Percentiles rank a stretch among this genome's conserved stretches.
Conservation (phyloP, 2,113 vertebrate species). For the Parus major region DNA sequence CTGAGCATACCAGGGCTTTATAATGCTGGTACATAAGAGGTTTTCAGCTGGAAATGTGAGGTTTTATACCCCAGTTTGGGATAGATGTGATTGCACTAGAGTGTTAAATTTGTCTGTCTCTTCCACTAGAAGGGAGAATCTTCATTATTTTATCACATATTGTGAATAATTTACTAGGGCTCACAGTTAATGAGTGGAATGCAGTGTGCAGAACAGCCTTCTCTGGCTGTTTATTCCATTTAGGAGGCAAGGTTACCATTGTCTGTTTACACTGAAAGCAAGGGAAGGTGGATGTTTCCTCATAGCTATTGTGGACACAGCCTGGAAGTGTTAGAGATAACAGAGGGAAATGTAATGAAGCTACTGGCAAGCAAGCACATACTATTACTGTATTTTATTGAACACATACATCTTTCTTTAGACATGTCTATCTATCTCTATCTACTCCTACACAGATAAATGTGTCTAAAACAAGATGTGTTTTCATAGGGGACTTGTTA, state of each 20-base stretch:
- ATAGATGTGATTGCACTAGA: not conserved
- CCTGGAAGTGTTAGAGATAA: not conserved
- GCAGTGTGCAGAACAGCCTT: not conserved
- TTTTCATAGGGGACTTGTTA: conserved; percentile 63
- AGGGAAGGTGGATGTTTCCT: not conserved
- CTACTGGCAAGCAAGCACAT: conserved; percentile 1
- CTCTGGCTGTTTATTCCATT: not conserved
- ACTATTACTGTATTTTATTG: conserved; percentile 35
- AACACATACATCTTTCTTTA: conserved; percentile 37
- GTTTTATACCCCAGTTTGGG: not conserved
- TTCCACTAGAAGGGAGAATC: not conserved
- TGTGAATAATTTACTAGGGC: not conserved
- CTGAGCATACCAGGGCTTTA: not conserved
- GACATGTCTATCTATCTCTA: conserved; percentile 38
- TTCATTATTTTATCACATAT: not conserved
- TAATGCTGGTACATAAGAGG: not conserved
- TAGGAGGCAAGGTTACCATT: not conserved
- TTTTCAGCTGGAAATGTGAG: not conserved
- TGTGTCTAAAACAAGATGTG: conserved; percentile 46
- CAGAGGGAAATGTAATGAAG: not conserved
- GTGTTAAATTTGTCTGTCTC: not conserved
- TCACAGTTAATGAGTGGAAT: not conserved
- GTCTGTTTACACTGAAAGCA: not conserved
- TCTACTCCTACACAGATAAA: conserved; percentile 52
- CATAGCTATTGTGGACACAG: not conserved